Percentiles rank a stretch among this genome's conserved stretches.
phyloP scores from a whole-genome alignment of 2,888 invertebrate species.

The Drosophila lutescens region DNA sequence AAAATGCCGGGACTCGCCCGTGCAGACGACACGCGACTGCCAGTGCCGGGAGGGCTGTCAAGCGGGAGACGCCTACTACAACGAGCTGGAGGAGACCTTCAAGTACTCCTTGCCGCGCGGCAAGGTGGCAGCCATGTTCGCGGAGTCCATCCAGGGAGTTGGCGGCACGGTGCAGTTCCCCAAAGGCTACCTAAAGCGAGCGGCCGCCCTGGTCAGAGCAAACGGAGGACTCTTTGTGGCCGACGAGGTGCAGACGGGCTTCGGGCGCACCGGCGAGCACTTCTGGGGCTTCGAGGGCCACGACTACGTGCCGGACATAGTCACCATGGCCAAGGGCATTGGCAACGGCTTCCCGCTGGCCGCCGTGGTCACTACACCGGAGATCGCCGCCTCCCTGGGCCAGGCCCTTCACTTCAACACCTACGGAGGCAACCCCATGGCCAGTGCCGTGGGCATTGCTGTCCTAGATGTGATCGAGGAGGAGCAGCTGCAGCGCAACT shows the following conservation, averaged over 20 bases:
- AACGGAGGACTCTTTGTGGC: conserved; percentile 95
- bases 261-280: conserved; percentile 96
- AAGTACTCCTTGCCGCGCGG: conserved; percentile 91
- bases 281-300: conserved; percentile 99
- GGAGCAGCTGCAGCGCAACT: conserved; percentile 92
- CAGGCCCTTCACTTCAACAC: conserved; percentile 96
- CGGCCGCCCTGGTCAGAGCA: conserved; percentile 90
- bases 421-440: conserved; percentile 97
- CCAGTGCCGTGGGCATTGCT: conserved; percentile 94
- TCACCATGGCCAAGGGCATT: conserved; percentile 96
- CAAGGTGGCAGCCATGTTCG: conserved; percentile 94
- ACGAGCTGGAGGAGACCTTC: conserved; percentile 89
- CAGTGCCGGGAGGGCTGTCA: conserved; percentile 88
- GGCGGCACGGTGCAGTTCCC: conserved; percentile 97
- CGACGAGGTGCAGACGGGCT: conserved; percentile 99
- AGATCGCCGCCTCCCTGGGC: conserved; percentile 92
- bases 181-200: conserved; percentile 92
- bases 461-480: conserved; percentile 97
- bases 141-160: conserved; percentile 98
- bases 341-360: conserved; percentile 98
- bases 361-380: conserved; percentile 96
- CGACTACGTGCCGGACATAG: conserved; percentile 94
- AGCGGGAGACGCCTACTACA: conserved; percentile 91
- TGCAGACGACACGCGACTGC: conserved; percentile 89
- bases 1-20: conserved; percentile 93